Base-by-base conservation (phyloP, 2,113 vertebrate species). In the Entelurus aequoreus region DNA sequence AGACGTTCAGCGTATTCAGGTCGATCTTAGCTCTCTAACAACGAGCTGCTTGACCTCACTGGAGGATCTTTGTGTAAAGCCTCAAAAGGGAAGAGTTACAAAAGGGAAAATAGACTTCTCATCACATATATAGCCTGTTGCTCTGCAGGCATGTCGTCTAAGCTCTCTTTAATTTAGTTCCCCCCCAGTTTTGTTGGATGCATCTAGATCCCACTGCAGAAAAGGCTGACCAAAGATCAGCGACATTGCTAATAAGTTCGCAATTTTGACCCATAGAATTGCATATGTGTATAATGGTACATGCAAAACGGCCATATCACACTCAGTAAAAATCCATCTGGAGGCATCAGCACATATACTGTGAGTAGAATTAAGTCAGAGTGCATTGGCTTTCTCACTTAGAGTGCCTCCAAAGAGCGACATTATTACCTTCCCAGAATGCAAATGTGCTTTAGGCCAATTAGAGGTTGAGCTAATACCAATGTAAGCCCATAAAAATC, bases 391-490 rank as follows among this genome's bases (percentile, higher is more conserved):
- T 82, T 86, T 83, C 69, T 76, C 66, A 51, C 85, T 86, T 82
- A 77, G 81, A 83, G 84, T 78, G 81, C 75, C 74, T 83, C 79
- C 74, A 69, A 84, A 84, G 76, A 86, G 82, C 56, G 62, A 63
- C 81, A 78, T 85, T 83, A 85, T 88, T 85, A 84, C 81, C 81
- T 82, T 84, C 80, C 76, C 80, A 77, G 80, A 87, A 87, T 87
- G 80, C 82, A 86, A 88, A 86, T 86, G 73, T 80, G 73, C 79
- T 78, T 60, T 65, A 65, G 71, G 84, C 78, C 84, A 86, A 85
- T 88, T 88, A 85, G 83, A 78, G 78, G 75, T 82, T 79, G 80
- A 74, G 82, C 77, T 83, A 81, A 83, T 84, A 87, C 71, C 77
- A 83, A 74, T 75, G 79, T 81, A 80, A 73, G 75, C 28, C 76